phyloP scores from a whole-genome alignment of 2,797 vertebrate genomes.

The Lemur catta region DNA sequence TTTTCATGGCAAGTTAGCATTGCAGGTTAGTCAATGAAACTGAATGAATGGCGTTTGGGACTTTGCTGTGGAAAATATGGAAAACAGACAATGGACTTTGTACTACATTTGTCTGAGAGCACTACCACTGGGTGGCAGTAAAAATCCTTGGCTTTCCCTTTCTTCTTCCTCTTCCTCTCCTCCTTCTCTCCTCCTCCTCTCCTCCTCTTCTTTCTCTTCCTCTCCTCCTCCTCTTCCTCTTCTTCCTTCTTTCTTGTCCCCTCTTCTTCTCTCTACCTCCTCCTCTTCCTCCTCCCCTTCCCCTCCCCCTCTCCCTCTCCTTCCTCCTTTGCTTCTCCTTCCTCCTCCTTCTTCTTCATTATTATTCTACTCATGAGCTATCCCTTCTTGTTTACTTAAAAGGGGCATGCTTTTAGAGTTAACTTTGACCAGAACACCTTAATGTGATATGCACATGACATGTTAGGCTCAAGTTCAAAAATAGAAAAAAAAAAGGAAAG shows the following conservation, averaged over 20 bases:
- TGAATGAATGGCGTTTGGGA: background rate
- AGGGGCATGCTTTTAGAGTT: background rate
- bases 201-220: background rate
- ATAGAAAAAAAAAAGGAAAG: background rate
- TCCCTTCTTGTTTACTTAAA: background rate
- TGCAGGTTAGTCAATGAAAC: background rate
- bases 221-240: background rate
- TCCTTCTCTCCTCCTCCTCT: background rate
- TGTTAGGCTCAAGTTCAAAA: background rate
- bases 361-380: background rate
- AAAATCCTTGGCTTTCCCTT: conserved; percentile 46
- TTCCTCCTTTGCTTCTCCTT: too few relatives aligned
- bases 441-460: background rate
- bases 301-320: background rate
- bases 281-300: background rate
- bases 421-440: background rate
- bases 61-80: background rate
- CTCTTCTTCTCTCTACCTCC: too few relatives aligned
- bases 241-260: background rate
- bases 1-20: background rate
- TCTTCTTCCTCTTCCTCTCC: background rate
- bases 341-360: background rate
- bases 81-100: background rate
- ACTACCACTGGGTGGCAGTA: conserved; percentile 68
- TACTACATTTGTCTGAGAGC: background rate